Base-by-base conservation (phyloP, 2,113 vertebrate genomes). In the Elaphurus davidianus region DNA sequence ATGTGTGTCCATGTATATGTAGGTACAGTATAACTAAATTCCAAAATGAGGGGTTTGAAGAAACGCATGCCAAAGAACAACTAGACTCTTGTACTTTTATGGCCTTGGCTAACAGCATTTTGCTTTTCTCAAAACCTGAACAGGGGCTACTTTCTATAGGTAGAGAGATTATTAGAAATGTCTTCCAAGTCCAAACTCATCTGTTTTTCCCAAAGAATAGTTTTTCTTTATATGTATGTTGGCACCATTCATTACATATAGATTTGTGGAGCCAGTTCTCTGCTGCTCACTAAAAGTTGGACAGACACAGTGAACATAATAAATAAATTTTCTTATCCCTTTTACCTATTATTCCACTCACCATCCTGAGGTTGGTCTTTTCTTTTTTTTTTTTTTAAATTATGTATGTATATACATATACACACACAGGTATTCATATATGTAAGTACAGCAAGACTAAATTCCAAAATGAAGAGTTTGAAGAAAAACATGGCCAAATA, bases 221-320 rank as follows among this genome's bases (percentile, higher is more conserved):
- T 67, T 97, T 84, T 83, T 52, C 59, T 81, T 94, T 96, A 52
- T 87, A 36, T 14, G 83, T 83, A 43, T 79, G 78, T 87, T 98
- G 96, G 93, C 79, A 87, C 27, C 50, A 10, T 43, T 88, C 9
- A 4, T 76, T 94, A 59, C 59, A 96, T 94, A 88, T 33, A 71
- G 67, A 71, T 36, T 36, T 71, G n/a, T 71, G n/a, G n/a, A 71
- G 36, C 9, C 4, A 71, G 64, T 0, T 71, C 36, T 25, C 36
- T 76, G 71, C 9, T 43, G 7, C 21, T 76, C 71, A 43, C 23
- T 76, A 76, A 76, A 76, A 4, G 21, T 14, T 74, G 21, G 11
- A 74, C 21, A 74, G 71, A 74, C 3, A 25, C 36, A 25, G 19
- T 74, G n/a, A 74, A 12, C 47, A 57, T 23, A 85, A 55, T 21